A percentile compares a stretch with the other conserved stretches of the same genome.
These are phyloP conservation scores for Minunthozetes semirufus DNA, from an alignment of 2,888 invertebrate genomes.

Conservation along the genomic window DNA sequence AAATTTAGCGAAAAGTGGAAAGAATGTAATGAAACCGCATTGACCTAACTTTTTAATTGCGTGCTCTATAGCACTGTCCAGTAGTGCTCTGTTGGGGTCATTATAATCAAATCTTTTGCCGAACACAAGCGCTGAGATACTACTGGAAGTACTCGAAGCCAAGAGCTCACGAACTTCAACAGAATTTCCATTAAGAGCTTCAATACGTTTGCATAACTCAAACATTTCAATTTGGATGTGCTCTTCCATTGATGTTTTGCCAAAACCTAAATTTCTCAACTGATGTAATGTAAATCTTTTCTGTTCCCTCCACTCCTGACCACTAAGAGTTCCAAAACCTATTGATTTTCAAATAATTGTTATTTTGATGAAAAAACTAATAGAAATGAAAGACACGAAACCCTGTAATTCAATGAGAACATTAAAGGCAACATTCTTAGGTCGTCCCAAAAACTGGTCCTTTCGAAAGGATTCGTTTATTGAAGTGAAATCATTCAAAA, in stretches of 20 bases:
- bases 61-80: neutral
- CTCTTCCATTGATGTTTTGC: conserved; percentile 42
- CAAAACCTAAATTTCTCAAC: conserved; percentile 42
- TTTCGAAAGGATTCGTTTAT: conserved; percentile 33
- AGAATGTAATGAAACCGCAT: conserved; percentile 24
- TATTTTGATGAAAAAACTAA: neutral
- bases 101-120: conserved; percentile 41
- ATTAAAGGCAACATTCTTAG: conserved; percentile 33
- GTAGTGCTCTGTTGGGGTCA: conserved; percentile 36
- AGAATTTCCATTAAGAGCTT: conserved; percentile 9
- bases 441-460: conserved; percentile 34
- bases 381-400: neutral
- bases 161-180: conserved; percentile 24
- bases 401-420: conserved; percentile 33
- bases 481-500: conserved; percentile 31
- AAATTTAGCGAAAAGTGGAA: conserved; percentile 18
- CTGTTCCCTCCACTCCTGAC: conserved; percentile 42
- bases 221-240: conserved; percentile 42
- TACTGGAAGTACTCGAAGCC: conserved; percentile 42
- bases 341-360: conserved; percentile 8
- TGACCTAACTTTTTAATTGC: conserved; percentile 24
- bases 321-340: conserved; percentile 37
- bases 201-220: conserved; percentile 37
- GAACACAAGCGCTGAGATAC: conserved; percentile 41
- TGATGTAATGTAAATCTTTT: conserved; percentile 41